phyloP scores from a whole-genome alignment of 2,888 invertebrate species.

The Agonopterix arenella region DNA sequence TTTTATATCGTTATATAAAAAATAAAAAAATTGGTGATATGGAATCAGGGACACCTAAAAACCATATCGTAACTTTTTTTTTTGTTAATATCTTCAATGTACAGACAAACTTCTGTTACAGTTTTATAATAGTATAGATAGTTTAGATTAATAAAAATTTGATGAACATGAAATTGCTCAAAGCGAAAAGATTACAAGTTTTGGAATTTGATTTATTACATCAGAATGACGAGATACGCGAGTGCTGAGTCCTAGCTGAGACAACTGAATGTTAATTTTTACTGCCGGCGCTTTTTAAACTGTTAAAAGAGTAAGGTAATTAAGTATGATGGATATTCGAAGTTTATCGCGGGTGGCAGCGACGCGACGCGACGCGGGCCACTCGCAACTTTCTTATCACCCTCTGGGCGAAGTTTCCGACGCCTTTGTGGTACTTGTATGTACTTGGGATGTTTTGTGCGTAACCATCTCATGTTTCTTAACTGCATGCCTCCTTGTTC shows the following conservation, averaged over 20 bases:
- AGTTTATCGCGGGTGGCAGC: slow-evolving; percentile 61
- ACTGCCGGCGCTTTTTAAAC: slow-evolving; percentile 50
- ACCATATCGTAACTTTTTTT: too few species aligned
- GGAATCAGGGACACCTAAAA: too few species aligned
- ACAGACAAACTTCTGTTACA: too few species aligned
- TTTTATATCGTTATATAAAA: too few species aligned
- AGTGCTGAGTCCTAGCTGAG: slow-evolving; percentile 1
- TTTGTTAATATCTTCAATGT: too few species aligned
- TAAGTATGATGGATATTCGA: slow-evolving; percentile 69
- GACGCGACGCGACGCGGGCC: slow-evolving; percentile 31
- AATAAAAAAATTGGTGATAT: too few species aligned
- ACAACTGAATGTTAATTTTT: slow-evolving; percentile 40
- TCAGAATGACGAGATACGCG: not conserved
- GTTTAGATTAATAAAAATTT: too few species aligned
- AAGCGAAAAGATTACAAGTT: too few species aligned
- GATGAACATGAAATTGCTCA: too few species aligned
- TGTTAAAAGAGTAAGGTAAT: slow-evolving; percentile 67
- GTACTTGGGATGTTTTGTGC: slow-evolving; percentile 32
- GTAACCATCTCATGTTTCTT: slow-evolving; percentile 14
- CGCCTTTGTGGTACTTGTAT: slow-evolving; percentile 32
- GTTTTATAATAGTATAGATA: too few species aligned
- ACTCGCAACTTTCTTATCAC: slow-evolving; percentile 57
- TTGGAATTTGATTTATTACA: not conserved
- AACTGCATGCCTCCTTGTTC: not conserved
- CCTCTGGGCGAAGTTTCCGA: slow-evolving; percentile 42